Base-by-base conservation (phyloP, 2,113 vertebrate species). In the Malurus cyaneus region DNA sequence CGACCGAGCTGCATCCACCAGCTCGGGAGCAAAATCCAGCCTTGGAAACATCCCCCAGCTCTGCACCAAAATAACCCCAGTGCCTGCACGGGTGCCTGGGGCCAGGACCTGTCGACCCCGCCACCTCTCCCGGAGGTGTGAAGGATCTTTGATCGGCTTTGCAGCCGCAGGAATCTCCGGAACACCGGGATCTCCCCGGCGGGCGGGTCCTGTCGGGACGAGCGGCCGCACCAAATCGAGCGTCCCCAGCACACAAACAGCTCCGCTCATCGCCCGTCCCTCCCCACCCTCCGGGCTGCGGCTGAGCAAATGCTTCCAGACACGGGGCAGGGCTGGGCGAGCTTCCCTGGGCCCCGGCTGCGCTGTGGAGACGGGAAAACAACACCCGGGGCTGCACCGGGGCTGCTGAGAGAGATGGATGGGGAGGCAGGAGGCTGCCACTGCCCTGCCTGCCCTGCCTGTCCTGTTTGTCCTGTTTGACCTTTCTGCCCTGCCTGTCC, bases 111-210 rank as follows among this genome's bases (percentile, higher is more conserved):
- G 20, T 67, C 44, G 41, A 28, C 20, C 24, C 42, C 0, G 0
- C 24, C 61, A 1, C 18, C 4, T 2, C 0, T 1, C 11, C 3
- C 0, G 1, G 19, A 4, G 52, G 7, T 2, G 2, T 5, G 10
- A 1, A 52, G 39, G 19, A 0, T 5, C 60, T 85, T 62, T 59
- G 69, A 78, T 34, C 2, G 2, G 31, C 41, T 60, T 9, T 26
- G 28, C 86, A 78, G 80, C 49, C 39, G 0, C 0, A 3, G 34
- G 72, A 50, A 42, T 20, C 84, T 9, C 74, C 42, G 20, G 4
- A 1, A 26, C 36, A 0, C 4, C 2, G 3, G 28, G 23, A 25
- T n/a, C 8, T 52, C 8, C 67, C 42, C 42, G 3, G 32, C 20
- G n/a, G 56, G 24, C 3, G 2, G 31, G 2, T 57, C 61, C 61